Conservation (phyloP, 2,797 vertebrate genomes). For the Tiaroga cobitis region DNA sequence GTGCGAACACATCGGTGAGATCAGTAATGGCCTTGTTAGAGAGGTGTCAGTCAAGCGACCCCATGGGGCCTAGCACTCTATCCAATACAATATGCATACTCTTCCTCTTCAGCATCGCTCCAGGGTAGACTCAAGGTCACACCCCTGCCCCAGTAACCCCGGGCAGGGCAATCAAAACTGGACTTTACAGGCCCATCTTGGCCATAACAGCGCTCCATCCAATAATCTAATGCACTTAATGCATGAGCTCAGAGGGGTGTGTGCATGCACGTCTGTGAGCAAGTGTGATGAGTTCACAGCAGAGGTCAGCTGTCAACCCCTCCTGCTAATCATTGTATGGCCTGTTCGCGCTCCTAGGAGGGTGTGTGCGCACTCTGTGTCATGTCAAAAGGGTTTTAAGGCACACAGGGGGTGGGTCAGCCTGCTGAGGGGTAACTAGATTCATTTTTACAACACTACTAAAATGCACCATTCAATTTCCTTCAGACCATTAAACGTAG, state of each 20-base stretch:
- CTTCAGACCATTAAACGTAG: background rate
- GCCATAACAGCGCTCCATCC: slow-evolving; percentile 39
- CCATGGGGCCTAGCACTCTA: slow-evolving; percentile 17
- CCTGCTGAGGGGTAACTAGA: slow-evolving; percentile 34
- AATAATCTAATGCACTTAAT: slow-evolving; percentile 57
- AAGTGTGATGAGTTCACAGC: slow-evolving; percentile 53
- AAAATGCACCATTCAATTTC: slow-evolving; percentile 28
- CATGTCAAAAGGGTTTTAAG: slow-evolving; percentile 38
- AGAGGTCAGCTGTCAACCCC: slow-evolving; percentile 59
- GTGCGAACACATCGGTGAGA: slow-evolving; percentile 1
- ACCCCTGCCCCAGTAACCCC: slow-evolving; percentile 25
- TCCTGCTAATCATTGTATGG: slow-evolving; percentile 52
- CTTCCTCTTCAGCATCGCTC: slow-evolving; percentile 10
- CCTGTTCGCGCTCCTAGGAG: slow-evolving; percentile 25
- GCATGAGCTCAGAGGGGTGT: slow-evolving; percentile 17
- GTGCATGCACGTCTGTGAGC: slow-evolving; percentile 13
- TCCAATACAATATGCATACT: slow-evolving; percentile 15
- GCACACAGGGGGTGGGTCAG: slow-evolving; percentile 25
- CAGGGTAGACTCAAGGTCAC: slow-evolving; percentile 43
- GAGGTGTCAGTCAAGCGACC: slow-evolving; percentile 46
- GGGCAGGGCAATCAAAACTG: slow-evolving; percentile 44
- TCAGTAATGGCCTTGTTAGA: slow-evolving; percentile 50
- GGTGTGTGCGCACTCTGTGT: slow-evolving; percentile 33
- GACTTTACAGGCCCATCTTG: slow-evolving; percentile 54
- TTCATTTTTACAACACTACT: slow-evolving; percentile 50